These are phyloP conservation scores for Halocynthia aurantium DNA, from an alignment of 23 tunicate genomes.

Conservation along the genomic window DNA sequence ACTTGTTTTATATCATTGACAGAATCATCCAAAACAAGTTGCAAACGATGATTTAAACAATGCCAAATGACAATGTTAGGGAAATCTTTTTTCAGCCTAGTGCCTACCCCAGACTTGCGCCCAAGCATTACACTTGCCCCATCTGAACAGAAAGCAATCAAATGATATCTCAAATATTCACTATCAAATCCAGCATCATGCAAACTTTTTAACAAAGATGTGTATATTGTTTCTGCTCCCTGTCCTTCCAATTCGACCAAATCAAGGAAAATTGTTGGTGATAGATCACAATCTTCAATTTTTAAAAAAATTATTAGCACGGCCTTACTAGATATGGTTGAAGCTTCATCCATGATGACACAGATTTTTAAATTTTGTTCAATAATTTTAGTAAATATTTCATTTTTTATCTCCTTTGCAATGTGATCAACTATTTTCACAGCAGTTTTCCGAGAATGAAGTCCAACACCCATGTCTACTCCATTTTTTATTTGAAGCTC, in stretches of 20 bases:
- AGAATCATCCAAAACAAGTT: conserved; percentile 36
- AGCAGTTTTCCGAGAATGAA: conserved; percentile 49
- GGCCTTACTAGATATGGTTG: conserved; percentile 45
- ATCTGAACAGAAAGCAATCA: conserved; percentile 44
- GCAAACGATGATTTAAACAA: conserved; percentile 39
- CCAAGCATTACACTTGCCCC: conserved; percentile 63
- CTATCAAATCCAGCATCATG: conserved; percentile 46
- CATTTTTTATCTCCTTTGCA: conserved; percentile 36
- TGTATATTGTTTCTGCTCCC: conserved; percentile 41
- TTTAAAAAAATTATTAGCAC: conserved; percentile 34
- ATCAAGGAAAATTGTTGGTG: conserved; percentile 47
- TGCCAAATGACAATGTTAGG: conserved; percentile 43
- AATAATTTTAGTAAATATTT: conserved; percentile 45
- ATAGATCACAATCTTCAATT: conserved; percentile 41
- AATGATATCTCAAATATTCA: conserved; percentile 33
- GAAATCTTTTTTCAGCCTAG: conserved; percentile 36
- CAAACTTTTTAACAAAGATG: conserved; percentile 36
- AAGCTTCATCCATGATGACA: conserved; percentile 50
- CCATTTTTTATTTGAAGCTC: conserved; percentile 60
- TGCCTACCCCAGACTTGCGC: conserved; percentile 34
- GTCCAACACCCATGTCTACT: conserved; percentile 48
- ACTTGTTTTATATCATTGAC: conserved; percentile 38
- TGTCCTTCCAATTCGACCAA: conserved; percentile 49
- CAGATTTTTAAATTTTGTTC: conserved; percentile 45
- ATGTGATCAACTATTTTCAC: conserved; percentile 50